A percentile compares a stretch with the other conserved stretches of the same genome.
These are phyloP conservation scores for Formica aserva DNA, from an alignment of 2,888 invertebrate genomes.

Conservation along the genomic window DNA sequence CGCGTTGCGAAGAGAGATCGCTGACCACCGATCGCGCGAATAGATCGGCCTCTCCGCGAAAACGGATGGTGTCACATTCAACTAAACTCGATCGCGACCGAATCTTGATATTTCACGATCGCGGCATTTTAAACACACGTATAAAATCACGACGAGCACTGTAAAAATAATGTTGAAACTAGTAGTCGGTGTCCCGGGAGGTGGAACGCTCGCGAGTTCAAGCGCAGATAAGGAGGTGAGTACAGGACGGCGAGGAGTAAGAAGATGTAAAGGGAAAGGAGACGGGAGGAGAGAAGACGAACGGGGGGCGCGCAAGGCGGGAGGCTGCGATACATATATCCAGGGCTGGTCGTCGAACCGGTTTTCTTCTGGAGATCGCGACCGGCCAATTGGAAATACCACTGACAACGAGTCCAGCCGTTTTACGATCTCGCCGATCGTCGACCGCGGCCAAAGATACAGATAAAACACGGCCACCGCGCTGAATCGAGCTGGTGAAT, in stretches of 20 bases:
- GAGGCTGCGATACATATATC: constrained; percentile 29
- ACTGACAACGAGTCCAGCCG: constrained; percentile 72
- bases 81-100: not conserved
- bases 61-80: constrained; percentile 1
- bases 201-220: constrained; percentile 50
- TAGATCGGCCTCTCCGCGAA: not conserved
- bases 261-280: constrained; percentile 5
- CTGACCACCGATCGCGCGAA: constrained; percentile 23
- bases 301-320: constrained; percentile 37
- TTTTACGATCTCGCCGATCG: constrained; percentile 70
- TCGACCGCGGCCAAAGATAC: constrained; percentile 53
- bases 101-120: constrained; percentile 9
- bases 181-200: constrained; percentile 62
- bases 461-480: constrained; percentile 52
- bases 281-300: constrained; percentile 36
- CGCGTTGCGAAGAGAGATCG: constrained; percentile 10
- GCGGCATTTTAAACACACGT: constrained; percentile 33
- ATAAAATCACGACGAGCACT: constrained; percentile 53
- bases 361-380: constrained; percentile 71
- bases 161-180: constrained; percentile 68
- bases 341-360: constrained; percentile 75
- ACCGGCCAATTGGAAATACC: constrained; percentile 76
- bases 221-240: constrained; percentile 35
- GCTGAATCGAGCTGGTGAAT: constrained; percentile 25
- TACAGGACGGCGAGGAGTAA: constrained; percentile 12